Conservation (phyloP, 2,888 invertebrate species). For the Drosophila birchii region DNA sequence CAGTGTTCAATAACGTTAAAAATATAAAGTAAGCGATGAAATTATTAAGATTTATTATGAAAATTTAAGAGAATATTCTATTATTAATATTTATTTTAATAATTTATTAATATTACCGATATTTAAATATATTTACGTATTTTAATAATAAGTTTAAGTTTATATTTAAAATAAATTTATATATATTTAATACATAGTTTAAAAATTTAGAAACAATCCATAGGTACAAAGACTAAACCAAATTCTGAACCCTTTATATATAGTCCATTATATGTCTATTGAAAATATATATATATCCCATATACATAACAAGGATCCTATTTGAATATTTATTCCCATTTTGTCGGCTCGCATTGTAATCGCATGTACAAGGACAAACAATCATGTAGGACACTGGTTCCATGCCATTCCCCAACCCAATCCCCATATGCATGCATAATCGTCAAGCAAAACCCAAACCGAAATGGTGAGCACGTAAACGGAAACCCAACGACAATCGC, state of each 20-base stretch:
- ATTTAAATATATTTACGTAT: background rate
- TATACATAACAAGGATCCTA: background rate
- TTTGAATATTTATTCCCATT: slow-evolving; percentile 1
- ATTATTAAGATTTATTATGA: background rate
- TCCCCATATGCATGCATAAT: slow-evolving; percentile 28
- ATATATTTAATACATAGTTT: too few species aligned
- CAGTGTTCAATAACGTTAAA: background rate
- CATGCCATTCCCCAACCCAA: background rate
- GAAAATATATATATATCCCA: too few species aligned
- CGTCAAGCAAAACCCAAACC: slow-evolving; percentile 26
- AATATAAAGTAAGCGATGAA: background rate
- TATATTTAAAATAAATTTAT: too few species aligned
- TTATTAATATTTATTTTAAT: too few species aligned
- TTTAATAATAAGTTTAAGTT: too few species aligned
- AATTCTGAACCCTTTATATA: too few species aligned
- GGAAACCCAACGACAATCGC: slow-evolving; percentile 81
- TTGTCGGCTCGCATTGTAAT: slow-evolving; percentile 6
- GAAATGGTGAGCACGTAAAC: slow-evolving; percentile 61
- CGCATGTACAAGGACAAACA: slow-evolving; percentile 28
- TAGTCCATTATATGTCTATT: too few species aligned
- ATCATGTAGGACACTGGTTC: slow-evolving; percentile 24
- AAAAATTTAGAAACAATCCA: too few species aligned
- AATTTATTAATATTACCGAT: background rate
- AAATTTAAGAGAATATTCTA: background rate
- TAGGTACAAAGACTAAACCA: too few species aligned